Base-by-base conservation (phyloP, 2,797 vertebrate genomes). In the Semaprochilodus insignis region DNA sequence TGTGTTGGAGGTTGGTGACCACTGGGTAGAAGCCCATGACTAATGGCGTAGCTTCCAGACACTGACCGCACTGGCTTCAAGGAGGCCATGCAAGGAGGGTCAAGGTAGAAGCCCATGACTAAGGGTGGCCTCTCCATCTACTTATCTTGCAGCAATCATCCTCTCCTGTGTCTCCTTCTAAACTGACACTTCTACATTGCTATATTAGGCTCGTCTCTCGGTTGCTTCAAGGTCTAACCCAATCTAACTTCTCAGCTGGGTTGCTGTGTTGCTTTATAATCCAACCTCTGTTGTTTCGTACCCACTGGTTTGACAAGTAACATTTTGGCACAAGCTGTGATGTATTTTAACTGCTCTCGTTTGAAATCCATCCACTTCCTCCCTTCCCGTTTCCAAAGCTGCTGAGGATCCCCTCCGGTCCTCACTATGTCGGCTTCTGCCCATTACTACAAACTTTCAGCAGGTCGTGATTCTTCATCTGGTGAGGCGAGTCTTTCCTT, bases 311-410 rank as follows among this genome's bases (percentile, higher is more conserved):
- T 21, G n/a, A 48, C 6, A 5, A 71, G 69, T 23, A 17, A 17
- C 44, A 52, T 52, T 52, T 71, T 17, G 5, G 36, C n/a, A 11
- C 69, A 16, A 52, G 69, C 69, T 52, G 44, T 27, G 69, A 71
- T 27, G 25, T 71, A 51, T 71, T 71, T 71, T 51, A 25, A 71
- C 44, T 52, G 13, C 69, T 52, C 48, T 71, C 44, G 23, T 71
- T 52, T 71, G n/a, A 52, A 71, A 71, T 71, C 25, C 44, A 52
- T 55, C 76, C 25, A 31, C 40, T 63, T 25, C 31, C 40, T 67
- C 69, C 44, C 44, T 16, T 31, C 25, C 60, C 60, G 6, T 15
- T 6, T 25, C 25, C 25, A 31, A 31, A 63, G 60, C 60, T 31
- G 62, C 62, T 66, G 10, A 31, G 15, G 23, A 62, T 31, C 44